These are phyloP conservation scores for Melipona bicolor DNA, from an alignment of 2,888 invertebrate genomes.

Conservation along the genomic window DNA sequence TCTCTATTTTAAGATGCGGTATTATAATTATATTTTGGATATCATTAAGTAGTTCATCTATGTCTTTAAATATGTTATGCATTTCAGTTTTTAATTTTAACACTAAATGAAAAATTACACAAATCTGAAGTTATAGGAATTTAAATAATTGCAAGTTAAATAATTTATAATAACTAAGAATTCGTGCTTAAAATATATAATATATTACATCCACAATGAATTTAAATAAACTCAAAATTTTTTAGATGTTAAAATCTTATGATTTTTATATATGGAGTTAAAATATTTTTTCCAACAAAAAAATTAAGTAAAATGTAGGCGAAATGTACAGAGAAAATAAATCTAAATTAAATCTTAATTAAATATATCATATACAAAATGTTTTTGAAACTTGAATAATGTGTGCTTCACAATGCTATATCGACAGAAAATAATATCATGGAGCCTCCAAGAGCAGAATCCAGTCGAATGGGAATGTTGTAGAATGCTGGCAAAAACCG, in stretches of 20 bases:
- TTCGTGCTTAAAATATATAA: too few relatives aligned
- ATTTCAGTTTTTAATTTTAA: too few relatives aligned
- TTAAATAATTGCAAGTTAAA: too few relatives aligned
- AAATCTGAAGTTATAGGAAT: too few relatives aligned
- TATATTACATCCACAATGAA: too few relatives aligned
- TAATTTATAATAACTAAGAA: too few relatives aligned
- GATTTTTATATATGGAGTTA: not conserved
- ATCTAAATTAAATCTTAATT: not conserved
- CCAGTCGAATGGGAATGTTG: constrained; percentile 84
- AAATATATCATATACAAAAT: constrained; percentile 2
- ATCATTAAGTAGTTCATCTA: too few relatives aligned
- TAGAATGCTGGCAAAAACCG: constrained; percentile 84
- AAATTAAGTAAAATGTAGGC: not conserved
- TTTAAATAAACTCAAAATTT: too few relatives aligned
- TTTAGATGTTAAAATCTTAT: not conserved
- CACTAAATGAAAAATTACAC: too few relatives aligned
- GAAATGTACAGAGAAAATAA: not conserved
- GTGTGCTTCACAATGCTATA: constrained; percentile 42
- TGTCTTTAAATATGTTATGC: too few relatives aligned
- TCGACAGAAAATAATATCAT: constrained; percentile 70
- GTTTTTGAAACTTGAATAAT: constrained; percentile 47
- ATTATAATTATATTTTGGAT: too few relatives aligned
- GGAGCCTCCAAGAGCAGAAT: constrained; percentile 70
- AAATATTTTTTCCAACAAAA: accelerated
- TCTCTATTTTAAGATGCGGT: too few relatives aligned